Base-by-base conservation (phyloP, 2,888 invertebrate genomes). In the Latheticus oryzae region DNA sequence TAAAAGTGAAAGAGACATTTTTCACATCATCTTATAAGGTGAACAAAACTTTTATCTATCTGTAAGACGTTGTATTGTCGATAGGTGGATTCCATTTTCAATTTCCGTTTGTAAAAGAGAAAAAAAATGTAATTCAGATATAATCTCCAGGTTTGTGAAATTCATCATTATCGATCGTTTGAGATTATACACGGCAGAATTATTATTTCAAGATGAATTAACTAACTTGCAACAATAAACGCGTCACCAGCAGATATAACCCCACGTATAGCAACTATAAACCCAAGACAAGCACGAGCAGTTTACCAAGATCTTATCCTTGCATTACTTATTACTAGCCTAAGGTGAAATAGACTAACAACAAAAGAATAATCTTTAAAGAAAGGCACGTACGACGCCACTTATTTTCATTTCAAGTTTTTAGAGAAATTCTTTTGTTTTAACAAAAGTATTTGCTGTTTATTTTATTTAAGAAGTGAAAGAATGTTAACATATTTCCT, bases 201-300 rank as follows among this genome's bases (percentile, higher is more conserved):
- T 43, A 17, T 19, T 57, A 37, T 52, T 57, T 57, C 51, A 32
- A 45, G 35, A 43, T 30, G 45, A 32, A 51, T 57, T 51, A 51
- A 43, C 57, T 19, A 52, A 50, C 24, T 56, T 50, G 26, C 38
- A 50, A 57, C 57, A 51, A 57, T 57, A 57, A 57, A 57, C 52
- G 38, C 57, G 57, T 57, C 57, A 57, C 23, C 38, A 23, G 11
- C 57, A 57, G 51, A 57, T 45, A 37, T 45, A 35, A 56, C 42
- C 30, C 32, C 37, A 5, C 28, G 5, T 32, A 32, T 32, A 51
- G 40, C 32, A 28, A 12, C 47, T 47, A 50, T 50, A 50, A 48
- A 50, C 43, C 21, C 42, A 50, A 40, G 50, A 50, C 42, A 56
- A 50, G 50, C 30, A 43, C 40, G 40, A 50, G 50, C 37, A 48